Conservation (phyloP, 2,888 invertebrate species). For the Epinotia ramella region DNA sequence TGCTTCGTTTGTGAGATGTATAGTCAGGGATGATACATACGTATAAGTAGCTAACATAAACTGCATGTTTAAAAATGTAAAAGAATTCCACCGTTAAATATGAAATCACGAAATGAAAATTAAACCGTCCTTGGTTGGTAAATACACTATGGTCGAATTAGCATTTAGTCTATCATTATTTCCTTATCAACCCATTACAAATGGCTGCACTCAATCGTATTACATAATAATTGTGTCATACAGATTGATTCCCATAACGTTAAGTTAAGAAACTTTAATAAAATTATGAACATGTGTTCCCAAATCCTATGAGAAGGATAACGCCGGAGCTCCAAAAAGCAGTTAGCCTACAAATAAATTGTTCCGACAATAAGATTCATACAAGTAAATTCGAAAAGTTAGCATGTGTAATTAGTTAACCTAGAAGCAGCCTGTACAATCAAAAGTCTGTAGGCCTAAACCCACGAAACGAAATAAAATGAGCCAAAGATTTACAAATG, state of each 20-base stretch:
- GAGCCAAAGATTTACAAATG: slow-evolving; percentile 54
- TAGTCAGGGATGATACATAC: no score
- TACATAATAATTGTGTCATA: not conserved
- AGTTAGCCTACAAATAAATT: no score
- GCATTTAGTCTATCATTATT: slow-evolving; percentile 14
- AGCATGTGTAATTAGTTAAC: not conserved
- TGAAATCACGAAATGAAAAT: slow-evolving; percentile 10
- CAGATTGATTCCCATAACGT: not conserved
- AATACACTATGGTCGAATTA: slow-evolving; percentile 5
- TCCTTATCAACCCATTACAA: not conserved
- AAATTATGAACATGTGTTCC: not conserved
- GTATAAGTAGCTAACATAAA: not conserved
- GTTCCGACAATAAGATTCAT: not conserved
- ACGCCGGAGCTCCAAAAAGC: no score
- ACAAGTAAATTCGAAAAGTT: not conserved
- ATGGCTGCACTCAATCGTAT: not conserved
- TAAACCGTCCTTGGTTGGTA: not conserved
- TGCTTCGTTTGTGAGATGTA: no score
- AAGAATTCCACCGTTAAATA: not conserved
- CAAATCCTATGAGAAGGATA: not conserved
- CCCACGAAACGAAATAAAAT: slow-evolving; percentile 47
- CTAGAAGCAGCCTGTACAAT: not conserved
- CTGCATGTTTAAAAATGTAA: slow-evolving; percentile 1
- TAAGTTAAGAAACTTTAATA: not conserved
- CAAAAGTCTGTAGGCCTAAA: slow-evolving; percentile 31